phyloP scores from a whole-genome alignment of 2,113 vertebrate species.

The Merops nubicus region DNA sequence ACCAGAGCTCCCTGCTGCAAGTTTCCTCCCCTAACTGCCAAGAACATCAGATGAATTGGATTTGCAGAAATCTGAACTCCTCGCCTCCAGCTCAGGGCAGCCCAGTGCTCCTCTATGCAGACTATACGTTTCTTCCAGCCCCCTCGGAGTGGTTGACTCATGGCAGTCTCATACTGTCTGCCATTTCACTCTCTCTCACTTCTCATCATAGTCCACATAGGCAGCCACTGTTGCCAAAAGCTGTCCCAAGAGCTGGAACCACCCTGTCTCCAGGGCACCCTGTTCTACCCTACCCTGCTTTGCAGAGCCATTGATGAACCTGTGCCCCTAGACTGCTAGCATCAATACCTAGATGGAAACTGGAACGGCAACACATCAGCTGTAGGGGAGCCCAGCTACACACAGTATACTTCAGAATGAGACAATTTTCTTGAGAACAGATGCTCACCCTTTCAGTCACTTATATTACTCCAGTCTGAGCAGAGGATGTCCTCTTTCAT shows the following conservation, averaged over 20 bases:
- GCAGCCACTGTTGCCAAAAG: neutral
- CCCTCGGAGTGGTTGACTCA: neutral
- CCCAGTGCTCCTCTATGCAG: neutral
- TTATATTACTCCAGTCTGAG: neutral
- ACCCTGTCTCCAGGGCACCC: neutral
- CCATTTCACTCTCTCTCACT: neutral
- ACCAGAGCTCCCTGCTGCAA: constrained; percentile 16
- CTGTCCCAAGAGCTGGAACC: neutral
- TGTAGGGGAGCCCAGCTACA: neutral
- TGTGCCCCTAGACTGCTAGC: neutral
- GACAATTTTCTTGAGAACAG: neutral
- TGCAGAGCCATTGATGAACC: fast-evolving
- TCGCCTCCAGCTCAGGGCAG: neutral
- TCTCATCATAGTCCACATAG: neutral
- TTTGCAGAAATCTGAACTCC: constrained; percentile 40
- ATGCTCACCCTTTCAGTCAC: neutral
- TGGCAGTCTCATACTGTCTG: neutral
- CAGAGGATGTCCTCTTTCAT: neutral
- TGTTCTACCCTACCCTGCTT: neutral
- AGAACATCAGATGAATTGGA: constrained; percentile 52
- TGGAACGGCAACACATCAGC: neutral
- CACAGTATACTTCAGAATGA: neutral
- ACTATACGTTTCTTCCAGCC: constrained; percentile 44
- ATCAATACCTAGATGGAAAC: neutral
- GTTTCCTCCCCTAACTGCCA: constrained; percentile 53